phyloP scores from a whole-genome alignment of 2,797 vertebrate genomes.

The Mormyrus hasselquistii region DNA sequence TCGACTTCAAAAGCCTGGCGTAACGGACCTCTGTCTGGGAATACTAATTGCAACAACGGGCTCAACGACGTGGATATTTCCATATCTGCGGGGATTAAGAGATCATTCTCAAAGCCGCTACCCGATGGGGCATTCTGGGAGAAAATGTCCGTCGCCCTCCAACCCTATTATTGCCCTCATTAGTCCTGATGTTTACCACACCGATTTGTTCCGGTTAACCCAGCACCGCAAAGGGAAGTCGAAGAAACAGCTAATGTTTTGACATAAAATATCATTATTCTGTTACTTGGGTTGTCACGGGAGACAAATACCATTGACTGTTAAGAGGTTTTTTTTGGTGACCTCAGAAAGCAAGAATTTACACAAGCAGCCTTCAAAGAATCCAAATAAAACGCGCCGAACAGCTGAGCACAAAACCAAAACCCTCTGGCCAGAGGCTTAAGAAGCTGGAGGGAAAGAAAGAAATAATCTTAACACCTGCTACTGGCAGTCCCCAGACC shows the following conservation, averaged over 20 bases:
- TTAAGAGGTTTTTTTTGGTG: slow-evolving; percentile 49
- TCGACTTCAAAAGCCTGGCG: slow-evolving; percentile 13
- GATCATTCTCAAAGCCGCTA: background rate
- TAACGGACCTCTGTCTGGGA: slow-evolving; percentile 6
- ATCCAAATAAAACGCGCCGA: slow-evolving; percentile 40
- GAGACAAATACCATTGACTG: slow-evolving; percentile 43
- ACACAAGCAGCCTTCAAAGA: slow-evolving; percentile 35
- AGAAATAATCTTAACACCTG: slow-evolving; percentile 69
- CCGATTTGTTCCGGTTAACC: slow-evolving; percentile 6
- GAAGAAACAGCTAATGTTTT: slow-evolving; percentile 40
- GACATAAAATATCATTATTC: slow-evolving; percentile 58
- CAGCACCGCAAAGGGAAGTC: background rate
- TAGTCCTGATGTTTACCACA: slow-evolving; percentile 20
- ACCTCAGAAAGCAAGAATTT: slow-evolving; percentile 57
- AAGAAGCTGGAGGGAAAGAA: slow-evolving; percentile 45
- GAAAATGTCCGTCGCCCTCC: background rate
- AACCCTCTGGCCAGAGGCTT: slow-evolving; percentile 45
- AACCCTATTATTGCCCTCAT: slow-evolving; percentile 12
- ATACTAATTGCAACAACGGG: slow-evolving; percentile 20
- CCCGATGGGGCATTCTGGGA: background rate
- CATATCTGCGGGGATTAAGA: slow-evolving; percentile 24
- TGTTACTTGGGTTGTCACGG: slow-evolving; percentile 53
- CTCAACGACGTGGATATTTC: slow-evolving; percentile 23
- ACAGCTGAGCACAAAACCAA: slow-evolving; percentile 56
- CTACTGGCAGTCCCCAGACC: slow-evolving; percentile 55